Percentiles rank a stretch among this genome's conserved stretches.
phyloP scores from a whole-genome alignment of 2,797 vertebrate species.

The Okamejei kenojei region DNA sequence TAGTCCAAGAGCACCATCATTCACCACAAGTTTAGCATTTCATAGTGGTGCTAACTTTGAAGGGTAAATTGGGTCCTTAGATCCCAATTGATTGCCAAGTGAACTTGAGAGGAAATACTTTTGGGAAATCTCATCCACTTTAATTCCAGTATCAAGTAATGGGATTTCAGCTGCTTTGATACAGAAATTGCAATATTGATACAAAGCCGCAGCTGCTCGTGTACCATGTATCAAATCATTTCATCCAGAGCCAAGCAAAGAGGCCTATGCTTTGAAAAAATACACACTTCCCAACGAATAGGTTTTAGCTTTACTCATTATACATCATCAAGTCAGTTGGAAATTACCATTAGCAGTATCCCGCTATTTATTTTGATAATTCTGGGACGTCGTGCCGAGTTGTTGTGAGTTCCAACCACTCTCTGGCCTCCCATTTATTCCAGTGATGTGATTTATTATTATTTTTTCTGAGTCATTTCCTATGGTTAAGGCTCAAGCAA shows the following conservation, averaged over 20 bases:
- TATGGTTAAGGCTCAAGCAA: constrained; percentile 2
- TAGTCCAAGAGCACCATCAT: not conserved
- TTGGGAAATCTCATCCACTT: not conserved
- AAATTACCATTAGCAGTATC: not conserved
- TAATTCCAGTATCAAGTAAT: not conserved
- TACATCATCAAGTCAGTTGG: not conserved
- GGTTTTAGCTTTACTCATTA: not conserved
- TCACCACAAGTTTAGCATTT: not conserved
- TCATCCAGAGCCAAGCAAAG: not conserved
- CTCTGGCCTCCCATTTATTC: not conserved
- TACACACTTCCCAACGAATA: not conserved
- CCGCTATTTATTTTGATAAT: not conserved
- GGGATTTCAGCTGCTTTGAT: not conserved
- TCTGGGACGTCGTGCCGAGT: not conserved
- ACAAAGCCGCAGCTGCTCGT: not conserved
- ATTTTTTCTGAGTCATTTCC: constrained; percentile 1
- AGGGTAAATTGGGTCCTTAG: not conserved
- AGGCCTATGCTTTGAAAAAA: not conserved
- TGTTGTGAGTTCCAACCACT: not conserved
- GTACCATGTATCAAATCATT: not conserved
- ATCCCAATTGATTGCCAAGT: not conserved
- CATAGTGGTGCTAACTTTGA: not conserved
- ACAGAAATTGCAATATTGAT: not conserved
- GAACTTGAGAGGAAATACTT: no score
- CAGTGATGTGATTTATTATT: not conserved